Percentiles rank a stretch among this genome's conserved stretches.
phyloP scores from a whole-genome alignment of 2,797 vertebrate genomes.

The Sebastes hubbsi region DNA sequence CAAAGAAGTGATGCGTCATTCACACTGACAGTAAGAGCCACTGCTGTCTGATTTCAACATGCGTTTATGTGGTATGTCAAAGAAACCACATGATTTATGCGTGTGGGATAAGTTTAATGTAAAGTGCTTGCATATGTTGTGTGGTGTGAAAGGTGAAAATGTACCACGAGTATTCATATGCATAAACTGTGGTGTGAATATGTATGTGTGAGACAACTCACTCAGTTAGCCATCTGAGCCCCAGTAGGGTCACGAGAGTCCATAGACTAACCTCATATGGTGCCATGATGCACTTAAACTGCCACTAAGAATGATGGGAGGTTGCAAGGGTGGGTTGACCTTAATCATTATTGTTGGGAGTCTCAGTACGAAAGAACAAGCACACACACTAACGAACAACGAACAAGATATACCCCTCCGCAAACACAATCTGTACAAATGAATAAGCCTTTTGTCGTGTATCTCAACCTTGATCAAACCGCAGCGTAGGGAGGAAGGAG shows the following conservation, averaged over 20 bases:
- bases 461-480: conserved; percentile 12
- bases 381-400: neutral
- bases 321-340: conserved; percentile 12
- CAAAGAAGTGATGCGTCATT: conserved; percentile 31
- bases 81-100: neutral
- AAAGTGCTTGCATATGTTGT: neutral
- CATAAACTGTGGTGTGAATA: neutral
- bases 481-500: neutral
- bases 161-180: neutral
- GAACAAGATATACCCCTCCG: neutral
- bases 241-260: conserved; percentile 8
- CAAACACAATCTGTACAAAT: neutral
- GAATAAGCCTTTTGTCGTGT: neutral
- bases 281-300: conserved; percentile 42
- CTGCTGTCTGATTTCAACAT: neutral
- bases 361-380: neutral
- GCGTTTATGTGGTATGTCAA: conserved; percentile 12
- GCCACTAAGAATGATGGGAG: conserved; percentile 39
- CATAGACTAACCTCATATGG: conserved; percentile 17
- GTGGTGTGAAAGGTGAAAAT: neutral
- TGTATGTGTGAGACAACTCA: neutral
- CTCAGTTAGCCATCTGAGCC: conserved; percentile 43
- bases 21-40: conserved; percentile 20
- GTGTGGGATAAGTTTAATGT: neutral
- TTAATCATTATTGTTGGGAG: conserved; percentile 15